phyloP scores from a whole-genome alignment of 2,888 invertebrate genomes.

The Carabus problematicus region DNA sequence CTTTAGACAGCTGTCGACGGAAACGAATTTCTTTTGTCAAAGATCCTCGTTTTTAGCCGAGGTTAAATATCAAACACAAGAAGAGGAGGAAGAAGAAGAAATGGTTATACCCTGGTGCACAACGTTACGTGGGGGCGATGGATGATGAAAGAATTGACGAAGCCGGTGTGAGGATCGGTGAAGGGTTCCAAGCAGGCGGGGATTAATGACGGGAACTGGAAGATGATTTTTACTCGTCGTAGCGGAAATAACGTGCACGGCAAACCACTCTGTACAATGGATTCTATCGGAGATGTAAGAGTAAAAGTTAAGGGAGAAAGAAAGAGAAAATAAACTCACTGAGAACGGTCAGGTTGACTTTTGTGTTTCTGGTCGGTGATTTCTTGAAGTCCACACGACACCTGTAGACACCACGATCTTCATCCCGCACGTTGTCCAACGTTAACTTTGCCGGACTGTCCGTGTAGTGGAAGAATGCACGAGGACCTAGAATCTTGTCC shows the following conservation, averaged over 20 bases:
- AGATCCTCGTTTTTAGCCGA: conserved; percentile 31
- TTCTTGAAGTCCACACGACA: conserved; percentile 91
- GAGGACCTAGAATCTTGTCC: conserved; percentile 75
- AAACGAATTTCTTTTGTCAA: conserved; percentile 39
- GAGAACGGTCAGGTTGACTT: conserved; percentile 88
- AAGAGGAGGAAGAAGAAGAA: conserved; percentile 24
- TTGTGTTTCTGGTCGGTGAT: conserved; percentile 85
- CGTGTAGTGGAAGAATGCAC: conserved; percentile 78
- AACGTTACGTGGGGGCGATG: too few species aligned
- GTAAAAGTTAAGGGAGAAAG: background rate
- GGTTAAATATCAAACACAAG: conserved; percentile 37
- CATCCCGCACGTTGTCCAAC: conserved; percentile 75
- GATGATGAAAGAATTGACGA: too few species aligned
- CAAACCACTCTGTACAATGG: conserved; percentile 37
- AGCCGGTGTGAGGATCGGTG: too few species aligned
- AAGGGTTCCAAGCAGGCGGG: background rate
- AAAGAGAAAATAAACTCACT: conserved; percentile 68
- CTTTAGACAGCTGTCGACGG: conserved; percentile 40
- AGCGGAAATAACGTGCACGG: conserved; percentile 37
- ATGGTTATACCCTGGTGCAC: too few species aligned
- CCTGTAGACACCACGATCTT: conserved; percentile 83
- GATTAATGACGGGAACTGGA: background rate
- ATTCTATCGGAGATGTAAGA: conserved; percentile 13
- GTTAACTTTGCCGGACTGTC: conserved; percentile 79
- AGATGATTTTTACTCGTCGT: conserved; percentile 31